Base-by-base conservation (phyloP, 2,113 vertebrate species). In the Toxotes chatareus region DNA sequence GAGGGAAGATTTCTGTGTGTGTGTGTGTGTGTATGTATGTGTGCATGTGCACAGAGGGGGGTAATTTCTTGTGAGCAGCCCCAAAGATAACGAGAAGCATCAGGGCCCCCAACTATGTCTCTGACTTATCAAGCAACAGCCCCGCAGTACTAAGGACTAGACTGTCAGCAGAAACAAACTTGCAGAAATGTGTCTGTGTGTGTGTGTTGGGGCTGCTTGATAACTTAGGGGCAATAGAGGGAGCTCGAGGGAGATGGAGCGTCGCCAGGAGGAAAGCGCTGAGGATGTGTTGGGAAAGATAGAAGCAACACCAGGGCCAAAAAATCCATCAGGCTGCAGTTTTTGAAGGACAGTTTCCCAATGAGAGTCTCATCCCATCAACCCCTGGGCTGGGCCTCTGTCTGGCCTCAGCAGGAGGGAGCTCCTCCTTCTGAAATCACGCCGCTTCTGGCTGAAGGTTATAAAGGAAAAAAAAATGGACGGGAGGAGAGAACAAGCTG, bases 281-380 rank as follows among this genome's bases (percentile, higher is more conserved):
- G 51, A 32, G 72, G 73, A 83, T 83, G 73, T 88, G 81, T 76
- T 86, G 21, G 67, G 73, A 63, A 67, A 83, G 79, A 89, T 75
- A 76, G 70, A 81, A 47, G 72, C 71, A 62, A 77, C 74, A 60
- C 16, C 46, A 59, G 56, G 68, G 69, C 73, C 32, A 11, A 36
- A 76, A 87, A 87, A 73, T 81, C 73, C 76, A 83, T 89, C 85
- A 76, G 67, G 49, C 83, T 86, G 72, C 81, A 90, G 67, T 91
- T 90, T 93, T 80, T 94, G 91, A 93, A 91, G 90, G 93, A 93
- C 91, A 78, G 84, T 73, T 92, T 92, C 72, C 77, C 91, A 87
- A 92, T 83, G 91, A 92, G 83, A 90, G 88, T 77, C 90, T 90
- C 82, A 84, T 89, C 90, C 87, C 73, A 81, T 91, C 79, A 86